Base-by-base conservation (phyloP, 2,888 invertebrate species). In the Bugula neritina region DNA sequence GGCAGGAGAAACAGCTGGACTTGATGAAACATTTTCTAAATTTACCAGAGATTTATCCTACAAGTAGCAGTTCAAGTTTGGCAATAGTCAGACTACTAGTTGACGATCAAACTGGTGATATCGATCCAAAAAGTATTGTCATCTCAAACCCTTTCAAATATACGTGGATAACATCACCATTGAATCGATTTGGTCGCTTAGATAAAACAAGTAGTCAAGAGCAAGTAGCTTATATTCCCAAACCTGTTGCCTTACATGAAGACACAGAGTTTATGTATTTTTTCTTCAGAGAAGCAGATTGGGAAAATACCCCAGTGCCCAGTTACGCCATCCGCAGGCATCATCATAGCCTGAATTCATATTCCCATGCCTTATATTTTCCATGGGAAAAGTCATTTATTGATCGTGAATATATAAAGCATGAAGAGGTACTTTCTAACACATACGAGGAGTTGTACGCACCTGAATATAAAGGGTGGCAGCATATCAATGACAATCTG, bases 391-490 rank as follows among this genome's bases (percentile, higher is more conserved):
- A 70, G 31, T 34, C 70, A n/a, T 70, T 54, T 29, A 31, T 54
- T 5, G 29, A 43, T 25, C 52, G 52, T 13, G 25, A 5, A 5
- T 70, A 70, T 29, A 70, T 43, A 3, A 70, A 70, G 29, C 52
- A 43, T 2, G 70, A 70, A 31, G 70, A 70, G 23, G 70, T 10
- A 10, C 70, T 52, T 10, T n/a, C 27, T 2, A 5, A 70, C 2
- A 70, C 35, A 25, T 54, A 23, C 25, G 70, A 70, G 25, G 70
- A 70, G 70, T 54, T 70, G 70, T 70, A 70, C 29, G 70, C 70
- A 3, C 70, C 70, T 1, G 23, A n/a, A 13, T 54, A 54, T 23
- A 23, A 10, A 3, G 70, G 52, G 35, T 70, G 70, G 70, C 70
- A 54, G 52, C 70, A 70, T 29, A 29, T 29, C 70, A 54, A 54